Conservation (phyloP, 2,888 invertebrate genomes). For the Hartigia nigra region DNA sequence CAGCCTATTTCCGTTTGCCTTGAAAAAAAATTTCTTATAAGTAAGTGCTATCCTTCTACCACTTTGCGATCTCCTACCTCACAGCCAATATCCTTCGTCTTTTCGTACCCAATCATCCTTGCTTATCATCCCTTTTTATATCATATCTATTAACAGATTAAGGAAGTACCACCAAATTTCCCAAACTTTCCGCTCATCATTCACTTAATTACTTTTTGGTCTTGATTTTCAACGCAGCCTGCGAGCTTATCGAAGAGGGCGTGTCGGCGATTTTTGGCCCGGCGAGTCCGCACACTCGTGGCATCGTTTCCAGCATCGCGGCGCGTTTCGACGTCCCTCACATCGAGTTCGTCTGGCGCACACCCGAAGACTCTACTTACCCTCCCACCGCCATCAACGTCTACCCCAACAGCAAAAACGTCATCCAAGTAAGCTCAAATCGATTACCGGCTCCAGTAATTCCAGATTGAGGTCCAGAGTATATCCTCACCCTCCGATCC, state of each 20-base stretch:
- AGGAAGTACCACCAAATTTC: neutral
- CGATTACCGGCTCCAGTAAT: neutral
- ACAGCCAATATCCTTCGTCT: neutral
- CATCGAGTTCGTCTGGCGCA: conserved; percentile 82
- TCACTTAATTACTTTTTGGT: neutral
- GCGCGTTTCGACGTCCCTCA: conserved; percentile 87
- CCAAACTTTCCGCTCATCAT: neutral
- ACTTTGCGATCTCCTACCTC: neutral
- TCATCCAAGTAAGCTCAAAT: conserved; percentile 39
- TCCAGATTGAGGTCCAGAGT: neutral
- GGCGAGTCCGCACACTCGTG: conserved; percentile 85
- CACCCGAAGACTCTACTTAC: conserved; percentile 68
- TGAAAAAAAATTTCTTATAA: neutral
- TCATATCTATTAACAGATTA: neutral
- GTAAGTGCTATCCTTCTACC: neutral
- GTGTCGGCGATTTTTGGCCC: conserved; percentile 95
- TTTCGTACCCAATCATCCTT: neutral
- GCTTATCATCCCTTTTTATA: neutral
- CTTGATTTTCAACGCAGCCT: conserved; percentile 71
- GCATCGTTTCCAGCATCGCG: conserved; percentile 85
- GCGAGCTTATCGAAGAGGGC: conserved; percentile 85
- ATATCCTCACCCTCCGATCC: neutral
- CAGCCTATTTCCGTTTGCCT: too few relatives aligned
- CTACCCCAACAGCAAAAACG: conserved; percentile 69
- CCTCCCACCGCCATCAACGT: conserved; percentile 73